Conservation (phyloP, 2,888 invertebrate genomes). For the Syrphus vitripennis region DNA sequence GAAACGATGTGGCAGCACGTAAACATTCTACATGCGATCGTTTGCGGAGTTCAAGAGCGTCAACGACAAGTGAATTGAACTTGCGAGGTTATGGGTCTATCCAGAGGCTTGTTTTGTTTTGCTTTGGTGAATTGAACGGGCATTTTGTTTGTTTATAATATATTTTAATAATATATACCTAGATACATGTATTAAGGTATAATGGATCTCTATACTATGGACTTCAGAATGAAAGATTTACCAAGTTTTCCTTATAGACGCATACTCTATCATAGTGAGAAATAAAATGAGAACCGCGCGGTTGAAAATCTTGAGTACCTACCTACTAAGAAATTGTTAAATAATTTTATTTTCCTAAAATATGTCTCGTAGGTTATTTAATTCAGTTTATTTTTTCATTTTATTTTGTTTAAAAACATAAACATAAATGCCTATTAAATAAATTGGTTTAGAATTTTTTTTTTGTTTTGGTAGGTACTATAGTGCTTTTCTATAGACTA, state of each 20-base stretch:
- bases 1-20: conserved; percentile 43
- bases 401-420: too few relatives aligned
- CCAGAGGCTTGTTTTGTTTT: conserved; percentile 37
- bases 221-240: neutral
- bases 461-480: too few relatives aligned
- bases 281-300: too few relatives aligned
- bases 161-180: neutral
- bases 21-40: conserved; percentile 50
- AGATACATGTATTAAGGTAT: neutral
- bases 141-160: neutral
- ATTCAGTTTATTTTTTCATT: too few relatives aligned
- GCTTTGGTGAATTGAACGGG: conserved; percentile 8
- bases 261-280: too few relatives aligned
- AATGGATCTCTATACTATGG: neutral
- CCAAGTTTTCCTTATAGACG: neutral
- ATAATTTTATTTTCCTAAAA: too few relatives aligned
- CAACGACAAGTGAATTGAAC: conserved; percentile 69
- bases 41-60: conserved; percentile 68
- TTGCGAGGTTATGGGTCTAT: conserved; percentile 67
- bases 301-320: too few relatives aligned
- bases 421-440: too few relatives aligned
- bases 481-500: too few relatives aligned
- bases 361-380: too few relatives aligned
- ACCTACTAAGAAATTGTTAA: too few relatives aligned
- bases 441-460: too few relatives aligned